phyloP scores from a whole-genome alignment of 2,888 invertebrate species.

The Mayetiola destructor region DNA sequence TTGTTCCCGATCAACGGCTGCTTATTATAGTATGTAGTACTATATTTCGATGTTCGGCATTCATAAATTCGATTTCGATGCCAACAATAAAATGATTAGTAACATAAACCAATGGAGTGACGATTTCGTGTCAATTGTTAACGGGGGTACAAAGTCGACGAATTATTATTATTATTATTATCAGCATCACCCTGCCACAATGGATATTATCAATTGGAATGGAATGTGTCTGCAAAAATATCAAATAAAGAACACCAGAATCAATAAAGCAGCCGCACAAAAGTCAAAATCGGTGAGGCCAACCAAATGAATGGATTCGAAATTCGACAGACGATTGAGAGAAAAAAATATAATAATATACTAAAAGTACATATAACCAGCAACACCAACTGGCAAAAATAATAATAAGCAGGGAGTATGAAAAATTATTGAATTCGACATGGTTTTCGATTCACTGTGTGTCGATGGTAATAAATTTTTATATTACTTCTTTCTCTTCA shows the following conservation, averaged over 20 bases:
- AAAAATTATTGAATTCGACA: slow-evolving; percentile 4
- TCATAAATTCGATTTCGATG: slow-evolving; percentile 3
- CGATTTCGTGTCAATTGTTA: no score
- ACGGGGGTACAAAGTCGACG: no score
- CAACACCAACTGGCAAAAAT: neutral
- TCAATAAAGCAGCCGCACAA: neutral
- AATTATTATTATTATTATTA: no score
- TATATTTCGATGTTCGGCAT: no score
- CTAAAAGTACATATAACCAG: no score
- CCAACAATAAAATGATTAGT: slow-evolving; percentile 8
- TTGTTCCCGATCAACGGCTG: no score
- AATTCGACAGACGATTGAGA: no score
- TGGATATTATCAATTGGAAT: neutral
- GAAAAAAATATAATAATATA: no score
- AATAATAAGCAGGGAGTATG: neutral
- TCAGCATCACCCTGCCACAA: neutral
- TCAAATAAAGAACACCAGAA: neutral
- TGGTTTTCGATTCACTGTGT: slow-evolving; percentile 5
- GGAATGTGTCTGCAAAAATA: neutral
- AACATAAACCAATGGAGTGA: neutral
- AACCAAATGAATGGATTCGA: no score
- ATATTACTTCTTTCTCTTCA: slow-evolving; percentile 1
- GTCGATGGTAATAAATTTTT: slow-evolving; percentile 8
- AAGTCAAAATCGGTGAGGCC: no score
- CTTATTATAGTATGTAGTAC: no score